A percentile compares a stretch with the other conserved stretches of the same genome.
These are phyloP conservation scores for Meloidogyne exigua DNA, from an alignment of 1,140 invertebrate species.

Conservation along the genomic window DNA sequence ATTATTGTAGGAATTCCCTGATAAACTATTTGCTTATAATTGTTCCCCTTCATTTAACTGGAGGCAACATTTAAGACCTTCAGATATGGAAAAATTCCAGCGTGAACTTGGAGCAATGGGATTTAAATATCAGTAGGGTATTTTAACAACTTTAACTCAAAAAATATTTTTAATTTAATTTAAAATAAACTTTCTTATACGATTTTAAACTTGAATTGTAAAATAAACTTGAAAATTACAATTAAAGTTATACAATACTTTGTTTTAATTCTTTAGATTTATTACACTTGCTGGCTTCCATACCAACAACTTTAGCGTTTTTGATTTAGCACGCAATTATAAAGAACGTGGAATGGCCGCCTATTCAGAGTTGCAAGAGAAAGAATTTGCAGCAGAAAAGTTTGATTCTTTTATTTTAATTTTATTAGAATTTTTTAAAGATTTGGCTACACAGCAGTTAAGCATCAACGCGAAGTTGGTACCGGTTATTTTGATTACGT, in stretches of 20 bases:
- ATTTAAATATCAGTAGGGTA: conserved; percentile 64
- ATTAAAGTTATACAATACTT: not conserved
- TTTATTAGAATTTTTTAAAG: conserved; percentile 26
- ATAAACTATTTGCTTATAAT: conserved; percentile 65
- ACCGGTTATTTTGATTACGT: conserved; percentile 65
- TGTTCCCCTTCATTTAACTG: conserved; percentile 66
- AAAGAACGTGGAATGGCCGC: conserved; percentile 62
- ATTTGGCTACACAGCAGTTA: conserved; percentile 65
- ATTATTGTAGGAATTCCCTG: conserved; percentile 53
- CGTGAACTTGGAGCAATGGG: conserved; percentile 64
- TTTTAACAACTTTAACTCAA: not conserved
- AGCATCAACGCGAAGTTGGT: conserved; percentile 65
- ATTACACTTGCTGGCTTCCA: conserved; percentile 66
- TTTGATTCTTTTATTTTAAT: conserved; percentile 24
- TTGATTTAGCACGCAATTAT: conserved; percentile 64
- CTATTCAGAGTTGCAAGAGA: conserved; percentile 64
- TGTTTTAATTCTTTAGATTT: conserved; percentile 41
- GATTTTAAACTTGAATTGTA: too few relatives aligned
- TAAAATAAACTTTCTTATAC: too few relatives aligned
- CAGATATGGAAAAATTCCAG: conserved; percentile 65
- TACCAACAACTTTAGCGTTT: conserved; percentile 64
- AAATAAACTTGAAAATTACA: too few relatives aligned
- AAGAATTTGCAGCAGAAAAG: conserved; percentile 63
- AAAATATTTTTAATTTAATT: too few relatives aligned
- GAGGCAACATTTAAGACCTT: conserved; percentile 61